Evolutionary conservation across 2,113 vertebrate genomes (phyloP).

Genomic region (Anguilla japonica): DNA sequence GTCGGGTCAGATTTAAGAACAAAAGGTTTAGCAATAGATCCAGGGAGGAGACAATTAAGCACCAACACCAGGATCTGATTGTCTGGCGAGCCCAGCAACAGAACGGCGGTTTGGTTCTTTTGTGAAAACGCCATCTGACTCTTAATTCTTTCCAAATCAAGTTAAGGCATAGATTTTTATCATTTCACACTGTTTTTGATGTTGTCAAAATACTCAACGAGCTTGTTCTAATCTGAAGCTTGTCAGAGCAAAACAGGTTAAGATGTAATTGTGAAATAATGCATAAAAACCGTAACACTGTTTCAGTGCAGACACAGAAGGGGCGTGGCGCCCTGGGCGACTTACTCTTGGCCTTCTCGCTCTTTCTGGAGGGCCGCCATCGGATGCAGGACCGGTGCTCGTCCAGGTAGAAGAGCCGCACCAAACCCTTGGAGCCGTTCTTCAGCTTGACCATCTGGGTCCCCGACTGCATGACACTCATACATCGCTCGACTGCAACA

Average conservation of each 20-base stretch:
- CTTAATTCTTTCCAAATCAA: neutral
- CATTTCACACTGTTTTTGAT: neutral
- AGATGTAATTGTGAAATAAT: neutral
- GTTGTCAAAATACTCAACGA: neutral
- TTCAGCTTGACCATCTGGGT: constrained; percentile 99
- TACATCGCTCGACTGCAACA: constrained; percentile 95
- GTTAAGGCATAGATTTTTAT: neutral
- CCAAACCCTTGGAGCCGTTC: constrained; percentile 89
- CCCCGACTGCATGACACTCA: constrained; percentile 98
- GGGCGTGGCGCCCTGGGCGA: neutral
- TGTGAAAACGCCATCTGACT: neutral
- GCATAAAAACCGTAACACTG: neutral
- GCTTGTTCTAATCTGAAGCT: neutral
- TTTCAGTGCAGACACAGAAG: neutral
- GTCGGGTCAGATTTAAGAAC: neutral
- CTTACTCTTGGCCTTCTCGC: constrained; percentile 97
- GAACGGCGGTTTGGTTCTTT: neutral
- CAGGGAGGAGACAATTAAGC: neutral
- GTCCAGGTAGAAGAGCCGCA: constrained; percentile 97
- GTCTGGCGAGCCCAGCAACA: neutral
- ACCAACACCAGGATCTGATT: neutral
- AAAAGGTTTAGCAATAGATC: neutral
- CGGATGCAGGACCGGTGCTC: constrained; percentile 93
- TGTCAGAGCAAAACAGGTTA: neutral
- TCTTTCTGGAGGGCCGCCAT: constrained; percentile 96